phyloP scores from a whole-genome alignment of 2,888 invertebrate genomes.

The Chrysolina oricalcia region DNA sequence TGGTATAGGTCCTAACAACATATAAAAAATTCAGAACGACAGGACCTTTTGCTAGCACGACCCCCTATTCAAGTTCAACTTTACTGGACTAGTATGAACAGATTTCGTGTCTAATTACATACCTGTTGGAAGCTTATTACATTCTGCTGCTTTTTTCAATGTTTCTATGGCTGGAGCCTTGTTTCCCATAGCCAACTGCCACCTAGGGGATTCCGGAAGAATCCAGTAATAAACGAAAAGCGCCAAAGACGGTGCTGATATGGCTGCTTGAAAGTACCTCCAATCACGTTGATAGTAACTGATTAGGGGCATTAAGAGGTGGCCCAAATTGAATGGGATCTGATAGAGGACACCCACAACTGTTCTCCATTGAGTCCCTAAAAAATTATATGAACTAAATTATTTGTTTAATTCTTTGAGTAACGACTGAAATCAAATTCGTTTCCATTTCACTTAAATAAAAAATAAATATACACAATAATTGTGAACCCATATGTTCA shows the following conservation, averaged over 20 bases:
- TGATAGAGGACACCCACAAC: constrained; percentile 76
- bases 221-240: constrained; percentile 79
- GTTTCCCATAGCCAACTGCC: constrained; percentile 81
- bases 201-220: constrained; percentile 86
- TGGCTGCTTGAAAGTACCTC: constrained; percentile 75
- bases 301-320: constrained; percentile 73
- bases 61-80: no score
- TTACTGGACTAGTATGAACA: no score
- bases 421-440: no score
- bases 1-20: no score
- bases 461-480: no score
- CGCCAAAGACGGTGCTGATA: constrained; percentile 76
- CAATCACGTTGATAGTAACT: constrained; percentile 75
- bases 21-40: no score
- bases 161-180: constrained; percentile 77
- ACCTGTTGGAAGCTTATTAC: constrained; percentile 66
- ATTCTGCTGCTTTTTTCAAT: constrained; percentile 78
- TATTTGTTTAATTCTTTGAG: background rate
- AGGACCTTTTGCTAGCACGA: no score
- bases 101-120: background rate
- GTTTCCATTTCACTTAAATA: no score
- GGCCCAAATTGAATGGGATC: constrained; percentile 76
- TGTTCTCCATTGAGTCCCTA: constrained; percentile 74
- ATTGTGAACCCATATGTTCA: no score
- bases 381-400: constrained; percentile 42